These are phyloP conservation scores for Bryconaethiops microstoma DNA, from an alignment of 2,797 vertebrate genomes.

Conservation along the genomic window DNA sequence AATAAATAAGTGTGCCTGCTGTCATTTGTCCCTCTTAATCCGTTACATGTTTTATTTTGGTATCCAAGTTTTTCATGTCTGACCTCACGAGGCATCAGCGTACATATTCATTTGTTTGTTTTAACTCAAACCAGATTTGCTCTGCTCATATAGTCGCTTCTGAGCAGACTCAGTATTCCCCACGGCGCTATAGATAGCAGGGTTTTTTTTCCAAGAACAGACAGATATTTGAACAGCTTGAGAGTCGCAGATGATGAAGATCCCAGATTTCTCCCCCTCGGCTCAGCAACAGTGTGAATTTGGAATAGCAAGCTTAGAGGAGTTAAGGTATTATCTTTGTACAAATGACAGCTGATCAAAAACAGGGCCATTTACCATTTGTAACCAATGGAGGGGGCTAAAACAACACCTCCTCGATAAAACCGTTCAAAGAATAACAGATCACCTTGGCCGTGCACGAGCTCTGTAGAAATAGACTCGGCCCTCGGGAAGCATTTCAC, in stretches of 20 bases:
- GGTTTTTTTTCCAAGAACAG: conserved; percentile 4
- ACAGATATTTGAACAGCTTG: conserved; percentile 20
- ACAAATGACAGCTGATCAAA: conserved; percentile 31
- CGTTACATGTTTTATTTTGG: conserved; percentile 4
- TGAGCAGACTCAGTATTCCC: background rate
- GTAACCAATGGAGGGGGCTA: conserved; percentile 69
- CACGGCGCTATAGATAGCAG: conserved; percentile 2
- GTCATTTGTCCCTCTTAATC: conserved; percentile 12
- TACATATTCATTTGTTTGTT: conserved; percentile 32
- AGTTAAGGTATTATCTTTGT: conserved; percentile 14
- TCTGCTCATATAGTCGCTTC: background rate
- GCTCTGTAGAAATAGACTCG: background rate
- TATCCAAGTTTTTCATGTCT: conserved; percentile 21
- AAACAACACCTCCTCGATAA: conserved; percentile 55
- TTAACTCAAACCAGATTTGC: conserved; percentile 37
- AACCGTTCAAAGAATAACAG: conserved; percentile 1
- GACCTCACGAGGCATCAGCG: background rate
- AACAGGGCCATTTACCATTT: conserved; percentile 22
- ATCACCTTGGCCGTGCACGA: background rate
- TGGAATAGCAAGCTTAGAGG: conserved; percentile 1
- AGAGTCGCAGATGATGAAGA: conserved; percentile 10
- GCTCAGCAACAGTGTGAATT: conserved; percentile 6
- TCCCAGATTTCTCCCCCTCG: conserved; percentile 9
- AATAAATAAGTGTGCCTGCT: conserved; percentile 32
- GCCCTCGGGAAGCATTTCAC: background rate